These are phyloP conservation scores for Coilia nasus DNA, from an alignment of 2,797 vertebrate species.

Conservation along the genomic window DNA sequence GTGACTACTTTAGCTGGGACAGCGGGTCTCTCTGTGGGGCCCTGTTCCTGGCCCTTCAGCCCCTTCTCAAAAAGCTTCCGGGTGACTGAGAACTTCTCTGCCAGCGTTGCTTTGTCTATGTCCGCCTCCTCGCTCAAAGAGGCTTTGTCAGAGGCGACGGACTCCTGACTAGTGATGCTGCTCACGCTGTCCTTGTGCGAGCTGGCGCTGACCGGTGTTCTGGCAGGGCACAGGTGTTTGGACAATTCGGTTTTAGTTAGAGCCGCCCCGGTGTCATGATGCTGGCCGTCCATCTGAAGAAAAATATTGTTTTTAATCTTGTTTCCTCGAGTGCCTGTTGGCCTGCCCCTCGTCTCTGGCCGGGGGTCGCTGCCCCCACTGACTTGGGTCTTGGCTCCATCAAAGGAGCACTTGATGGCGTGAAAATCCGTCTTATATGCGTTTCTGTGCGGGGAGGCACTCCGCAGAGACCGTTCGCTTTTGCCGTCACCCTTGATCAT, in stretches of 20 bases:
- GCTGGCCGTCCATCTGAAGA: conserved; percentile 87
- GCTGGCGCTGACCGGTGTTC: conserved; percentile 62
- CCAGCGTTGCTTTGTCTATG: conserved; percentile 83
- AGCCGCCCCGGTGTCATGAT: conserved; percentile 62
- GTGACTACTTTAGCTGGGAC: conserved; percentile 18
- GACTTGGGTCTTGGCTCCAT: conserved; percentile 72
- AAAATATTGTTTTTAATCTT: conserved; percentile 90
- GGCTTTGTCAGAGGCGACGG: conserved; percentile 64
- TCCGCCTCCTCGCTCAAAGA: conserved; percentile 74
- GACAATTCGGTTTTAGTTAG: conserved; percentile 34
- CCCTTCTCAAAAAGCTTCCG: conserved; percentile 87
- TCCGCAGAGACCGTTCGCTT: conserved; percentile 81
- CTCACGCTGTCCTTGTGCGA: conserved; percentile 72
- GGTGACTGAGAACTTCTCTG: conserved; percentile 89
- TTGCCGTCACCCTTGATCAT: conserved; percentile 89
- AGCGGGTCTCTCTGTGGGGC: conserved; percentile 36
- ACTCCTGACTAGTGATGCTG: conserved; percentile 64
- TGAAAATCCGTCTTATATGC: conserved; percentile 90
- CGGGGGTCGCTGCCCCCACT: conserved; percentile 60
- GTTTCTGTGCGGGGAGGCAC: conserved; percentile 90
- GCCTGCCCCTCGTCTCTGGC: conserved; percentile 68
- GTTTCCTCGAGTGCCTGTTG: conserved; percentile 78
- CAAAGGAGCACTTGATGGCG: conserved; percentile 89
- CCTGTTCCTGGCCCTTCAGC: conserved; percentile 54
- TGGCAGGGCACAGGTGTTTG: conserved; percentile 47